phyloP scores from a whole-genome alignment of 1,140 invertebrate genomes.

The Eueides isabella region DNA sequence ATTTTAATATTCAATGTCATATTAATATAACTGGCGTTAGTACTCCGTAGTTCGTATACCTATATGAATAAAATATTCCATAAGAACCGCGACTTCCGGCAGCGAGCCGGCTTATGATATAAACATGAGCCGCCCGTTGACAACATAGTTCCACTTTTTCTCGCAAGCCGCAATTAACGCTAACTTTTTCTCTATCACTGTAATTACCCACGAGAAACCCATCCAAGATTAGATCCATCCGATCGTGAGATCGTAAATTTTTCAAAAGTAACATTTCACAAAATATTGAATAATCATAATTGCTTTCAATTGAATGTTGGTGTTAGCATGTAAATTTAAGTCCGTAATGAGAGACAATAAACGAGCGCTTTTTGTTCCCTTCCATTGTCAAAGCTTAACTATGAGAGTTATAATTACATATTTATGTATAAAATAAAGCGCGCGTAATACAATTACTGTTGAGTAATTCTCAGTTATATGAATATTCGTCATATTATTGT shows the following conservation, averaged over 20 bases:
- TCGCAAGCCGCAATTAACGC: constrained; percentile 53
- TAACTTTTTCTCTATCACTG: constrained; percentile 57
- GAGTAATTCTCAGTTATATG: constrained; percentile 67
- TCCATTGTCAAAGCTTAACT: constrained; percentile 71
- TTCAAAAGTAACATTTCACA: constrained; percentile 57
- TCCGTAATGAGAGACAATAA: constrained; percentile 67
- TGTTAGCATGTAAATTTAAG: constrained; percentile 59
- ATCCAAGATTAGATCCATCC: constrained; percentile 52
- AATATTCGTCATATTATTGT: constrained; percentile 55
- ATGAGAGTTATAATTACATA: constrained; percentile 70
- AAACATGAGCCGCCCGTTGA: constrained; percentile 39
- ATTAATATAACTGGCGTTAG: constrained; percentile 2
- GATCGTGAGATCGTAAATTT: constrained; percentile 57
- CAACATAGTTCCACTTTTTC: constrained; percentile 51
- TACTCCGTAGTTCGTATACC: background rate
- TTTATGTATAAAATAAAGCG: constrained; percentile 72
- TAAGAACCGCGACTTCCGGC: constrained; percentile 33
- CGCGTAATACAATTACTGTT: constrained; percentile 72
- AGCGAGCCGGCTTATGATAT: constrained; percentile 26
- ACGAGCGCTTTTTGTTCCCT: constrained; percentile 63
- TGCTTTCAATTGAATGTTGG: constrained; percentile 52
- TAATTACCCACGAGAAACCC: constrained; percentile 70
- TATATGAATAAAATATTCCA: constrained; percentile 24
- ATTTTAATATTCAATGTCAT: constrained; percentile 13
- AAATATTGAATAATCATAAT: constrained; percentile 74